phyloP scores from a whole-genome alignment of 1,140 invertebrate species.

The Mercenaria mercenaria region DNA sequence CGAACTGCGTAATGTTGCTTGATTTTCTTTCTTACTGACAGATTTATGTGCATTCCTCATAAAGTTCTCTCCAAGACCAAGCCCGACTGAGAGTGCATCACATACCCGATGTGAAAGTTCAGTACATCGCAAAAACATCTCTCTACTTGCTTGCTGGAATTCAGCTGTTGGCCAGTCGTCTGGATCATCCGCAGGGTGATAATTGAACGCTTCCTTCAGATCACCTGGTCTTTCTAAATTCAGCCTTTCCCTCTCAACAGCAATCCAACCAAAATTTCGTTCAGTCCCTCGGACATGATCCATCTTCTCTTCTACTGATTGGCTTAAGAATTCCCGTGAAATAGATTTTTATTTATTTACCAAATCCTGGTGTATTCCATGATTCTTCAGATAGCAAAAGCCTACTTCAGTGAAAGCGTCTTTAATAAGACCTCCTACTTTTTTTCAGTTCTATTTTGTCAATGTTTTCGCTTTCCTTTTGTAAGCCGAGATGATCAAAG shows the following conservation, averaged over 20 bases:
- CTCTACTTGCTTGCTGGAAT: conserved; percentile 38
- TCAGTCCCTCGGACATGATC: conserved; percentile 36
- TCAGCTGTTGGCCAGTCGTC: conserved; percentile 1
- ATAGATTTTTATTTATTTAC: conserved; percentile 45
- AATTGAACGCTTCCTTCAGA: conserved; percentile 58
- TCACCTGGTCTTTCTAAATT: conserved; percentile 35
- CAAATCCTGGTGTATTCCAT: conserved; percentile 49
- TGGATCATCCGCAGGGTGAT: not conserved
- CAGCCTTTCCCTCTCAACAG: too few species aligned
- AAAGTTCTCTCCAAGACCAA: conserved; percentile 45
- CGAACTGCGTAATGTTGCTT: conserved; percentile 27
- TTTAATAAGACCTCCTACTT: conserved; percentile 45
- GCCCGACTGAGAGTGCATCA: conserved; percentile 67
- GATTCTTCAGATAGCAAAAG: conserved; percentile 69
- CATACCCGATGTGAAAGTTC: conserved; percentile 39
- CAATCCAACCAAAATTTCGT: conserved; percentile 62
- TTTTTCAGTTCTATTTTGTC: not conserved
- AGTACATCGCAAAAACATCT: conserved; percentile 32
- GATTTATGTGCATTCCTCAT: conserved; percentile 35
- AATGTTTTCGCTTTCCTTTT: not conserved
- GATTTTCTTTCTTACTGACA: not conserved
- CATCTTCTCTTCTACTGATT: conserved; percentile 51
- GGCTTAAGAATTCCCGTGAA: conserved; percentile 57
- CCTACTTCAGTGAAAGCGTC: conserved; percentile 57
- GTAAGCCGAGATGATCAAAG: conserved; percentile 4